phyloP scores from a whole-genome alignment of 2,888 invertebrate species.

The Stenurella melanura region DNA sequence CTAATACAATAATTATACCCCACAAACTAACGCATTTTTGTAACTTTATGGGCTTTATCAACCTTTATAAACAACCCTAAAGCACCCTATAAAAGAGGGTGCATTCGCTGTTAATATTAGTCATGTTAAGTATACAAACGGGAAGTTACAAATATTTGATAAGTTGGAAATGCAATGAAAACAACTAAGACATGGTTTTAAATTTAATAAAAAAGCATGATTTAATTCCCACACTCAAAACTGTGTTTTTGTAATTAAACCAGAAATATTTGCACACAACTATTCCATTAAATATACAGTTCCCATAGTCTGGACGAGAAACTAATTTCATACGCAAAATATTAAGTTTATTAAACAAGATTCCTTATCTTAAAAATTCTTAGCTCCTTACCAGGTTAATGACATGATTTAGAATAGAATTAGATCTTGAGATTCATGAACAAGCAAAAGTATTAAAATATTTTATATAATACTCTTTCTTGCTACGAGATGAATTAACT shows the following conservation, averaged over 20 bases:
- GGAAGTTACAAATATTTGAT: constrained; percentile 8
- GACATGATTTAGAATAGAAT: constrained; percentile 28
- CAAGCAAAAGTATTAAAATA: neutral
- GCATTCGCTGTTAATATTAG: neutral
- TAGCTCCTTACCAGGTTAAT: constrained; percentile 27
- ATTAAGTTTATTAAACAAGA: constrained; percentile 33
- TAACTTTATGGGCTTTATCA: neutral
- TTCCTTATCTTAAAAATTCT: constrained; percentile 24
- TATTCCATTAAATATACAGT: constrained; percentile 11
- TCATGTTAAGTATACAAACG: constrained; percentile 19
- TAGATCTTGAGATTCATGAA: constrained; percentile 24
- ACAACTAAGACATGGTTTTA: too few relatives aligned
- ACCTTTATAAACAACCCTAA: constrained; percentile 17
- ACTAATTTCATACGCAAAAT: constrained; percentile 19
- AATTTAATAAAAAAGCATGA: too few relatives aligned
- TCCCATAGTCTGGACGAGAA: constrained; percentile 27
- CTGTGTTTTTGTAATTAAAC: neutral
- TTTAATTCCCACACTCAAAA: too few relatives aligned
- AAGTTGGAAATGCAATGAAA: neutral
- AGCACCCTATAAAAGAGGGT: constrained; percentile 22
- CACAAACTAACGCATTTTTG: constrained; percentile 8
- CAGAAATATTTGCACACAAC: neutral
- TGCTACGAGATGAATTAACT: constrained; percentile 8
- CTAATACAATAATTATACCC: constrained; percentile 26
- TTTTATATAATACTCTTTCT: constrained; percentile 23